A percentile compares a stretch with the other conserved stretches of the same genome.
Evolutionary conservation across 2,113 vertebrate species (phyloP).

Genomic region (Pardalotus punctatus): DNA sequence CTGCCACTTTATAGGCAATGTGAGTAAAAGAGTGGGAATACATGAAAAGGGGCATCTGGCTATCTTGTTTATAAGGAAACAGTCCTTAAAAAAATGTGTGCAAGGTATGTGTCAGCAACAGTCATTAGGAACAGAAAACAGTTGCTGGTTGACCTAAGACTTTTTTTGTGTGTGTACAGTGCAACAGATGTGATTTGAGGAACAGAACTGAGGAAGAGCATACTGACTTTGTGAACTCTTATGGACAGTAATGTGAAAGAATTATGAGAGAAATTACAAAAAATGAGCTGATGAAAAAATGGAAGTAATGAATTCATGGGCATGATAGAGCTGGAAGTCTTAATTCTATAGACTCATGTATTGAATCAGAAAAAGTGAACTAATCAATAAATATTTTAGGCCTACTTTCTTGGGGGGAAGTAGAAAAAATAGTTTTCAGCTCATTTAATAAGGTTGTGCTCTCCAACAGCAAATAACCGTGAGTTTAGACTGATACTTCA

Average conservation of each 20-base stretch:
- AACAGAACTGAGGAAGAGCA: neutral
- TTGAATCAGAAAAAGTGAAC: neutral
- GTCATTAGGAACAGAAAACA: neutral
- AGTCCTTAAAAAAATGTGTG: fast-evolving
- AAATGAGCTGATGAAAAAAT: neutral
- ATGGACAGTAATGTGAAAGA: neutral
- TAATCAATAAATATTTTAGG: neutral
- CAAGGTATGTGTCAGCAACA: neutral
- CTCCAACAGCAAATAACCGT: neutral
- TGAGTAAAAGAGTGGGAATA: neutral
- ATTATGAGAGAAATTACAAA: neutral
- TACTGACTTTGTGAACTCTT: neutral
- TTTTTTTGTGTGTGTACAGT: neutral
- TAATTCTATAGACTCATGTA: neutral
- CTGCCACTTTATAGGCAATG: neutral
- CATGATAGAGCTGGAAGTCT: neutral
- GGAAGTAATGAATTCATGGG: neutral
- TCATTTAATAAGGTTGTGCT: neutral
- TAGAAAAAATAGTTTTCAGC: neutral
- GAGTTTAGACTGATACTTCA: neutral
- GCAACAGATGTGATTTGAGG: neutral
- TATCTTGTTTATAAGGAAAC: neutral
- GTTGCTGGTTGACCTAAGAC: neutral
- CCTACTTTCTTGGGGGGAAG: neutral
- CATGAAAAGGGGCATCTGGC: neutral